A percentile compares a stretch with the other conserved stretches of the same genome.
Evolutionary conservation across 2,797 vertebrate genomes (phyloP).

Genomic region (Pseudocheirus occidentalis): DNA sequence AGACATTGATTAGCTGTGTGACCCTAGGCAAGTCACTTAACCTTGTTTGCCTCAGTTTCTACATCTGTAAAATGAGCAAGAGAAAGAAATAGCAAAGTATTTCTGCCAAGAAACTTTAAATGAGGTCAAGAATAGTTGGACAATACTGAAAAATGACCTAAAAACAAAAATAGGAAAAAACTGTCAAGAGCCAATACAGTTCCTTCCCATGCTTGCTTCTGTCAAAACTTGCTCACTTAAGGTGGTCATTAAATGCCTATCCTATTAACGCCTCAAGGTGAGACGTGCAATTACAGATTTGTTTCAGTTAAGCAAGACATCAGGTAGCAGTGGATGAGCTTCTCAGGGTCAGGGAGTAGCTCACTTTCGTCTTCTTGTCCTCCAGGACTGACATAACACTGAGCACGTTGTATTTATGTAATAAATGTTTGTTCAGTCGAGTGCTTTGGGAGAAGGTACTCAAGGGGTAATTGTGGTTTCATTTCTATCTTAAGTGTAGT

Average conservation of each 20-base stretch:
- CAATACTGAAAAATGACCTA: background rate
- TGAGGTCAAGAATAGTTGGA: background rate
- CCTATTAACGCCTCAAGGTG: background rate
- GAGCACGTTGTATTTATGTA: background rate
- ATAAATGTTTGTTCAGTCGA: background rate
- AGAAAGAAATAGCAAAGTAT: background rate
- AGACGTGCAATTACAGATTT: background rate
- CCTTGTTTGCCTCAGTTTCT: background rate
- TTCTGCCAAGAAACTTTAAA: background rate
- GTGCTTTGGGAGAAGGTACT: background rate
- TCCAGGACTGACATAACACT: background rate
- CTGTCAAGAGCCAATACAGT: background rate
- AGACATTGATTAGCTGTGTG: background rate
- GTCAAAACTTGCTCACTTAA: background rate
- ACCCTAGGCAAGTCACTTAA: background rate
- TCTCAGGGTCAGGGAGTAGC: background rate
- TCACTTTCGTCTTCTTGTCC: background rate
- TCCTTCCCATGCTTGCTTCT: background rate
- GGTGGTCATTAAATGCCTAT: background rate
- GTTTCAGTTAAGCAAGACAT: background rate
- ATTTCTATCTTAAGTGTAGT: background rate
- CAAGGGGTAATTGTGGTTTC: background rate
- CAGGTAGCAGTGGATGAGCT: background rate
- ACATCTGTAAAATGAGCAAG: background rate
- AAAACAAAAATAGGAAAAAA: background rate